Base-by-base conservation (phyloP, 2,888 invertebrate genomes). In the Amblyjoppa proteus region DNA sequence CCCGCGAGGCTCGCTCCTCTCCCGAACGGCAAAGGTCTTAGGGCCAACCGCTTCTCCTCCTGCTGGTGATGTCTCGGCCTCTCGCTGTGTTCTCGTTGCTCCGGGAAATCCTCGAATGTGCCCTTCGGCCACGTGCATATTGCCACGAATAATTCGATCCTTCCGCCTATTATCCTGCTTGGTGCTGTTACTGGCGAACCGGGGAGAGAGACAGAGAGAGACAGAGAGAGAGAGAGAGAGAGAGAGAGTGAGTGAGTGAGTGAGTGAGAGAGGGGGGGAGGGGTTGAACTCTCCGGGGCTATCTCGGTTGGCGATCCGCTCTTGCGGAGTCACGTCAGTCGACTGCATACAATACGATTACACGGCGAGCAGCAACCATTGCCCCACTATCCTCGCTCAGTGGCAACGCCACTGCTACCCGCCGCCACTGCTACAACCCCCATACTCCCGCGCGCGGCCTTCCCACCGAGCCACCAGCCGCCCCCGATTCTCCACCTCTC, bases 271-370 rank as follows among this genome's bases (percentile, higher is more conserved):
- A 4, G 28, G 2, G 58, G 25, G 58, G 11, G 11, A 1, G n/a
- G 16, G 53, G 20, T 28, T 25, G 11, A 70, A 51, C 70, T 38
- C 79, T 51, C 61, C 51, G 49, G 45, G 58, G 13, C 16, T 61
- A 20, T 38, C 53, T 34, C 16, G 79, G 78, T 87, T 64, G 34
- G 87, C 90, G 90, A 90, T 89, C 91, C 92, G 91, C 88, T 89
- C 90, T 89, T 89, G 89, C 90, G 88, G 92, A 92, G 91, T 89
- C 91, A 90, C 93, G 92, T 90, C 91, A 90, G 92, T 92, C 92
- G 91, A 94, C 93, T 94, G 93, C 91, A 91, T 91, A 91, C 92
- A 90, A 92, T 89, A 88, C 90, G 92, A 92, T 91, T 92, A 91
- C 91, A 90, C 91, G 88, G 88, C 89, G 88, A 6, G 86, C 91